Evolutionary conservation across 2,113 vertebrate species (phyloP).

Genomic region (Paratilapia polleni): DNA sequence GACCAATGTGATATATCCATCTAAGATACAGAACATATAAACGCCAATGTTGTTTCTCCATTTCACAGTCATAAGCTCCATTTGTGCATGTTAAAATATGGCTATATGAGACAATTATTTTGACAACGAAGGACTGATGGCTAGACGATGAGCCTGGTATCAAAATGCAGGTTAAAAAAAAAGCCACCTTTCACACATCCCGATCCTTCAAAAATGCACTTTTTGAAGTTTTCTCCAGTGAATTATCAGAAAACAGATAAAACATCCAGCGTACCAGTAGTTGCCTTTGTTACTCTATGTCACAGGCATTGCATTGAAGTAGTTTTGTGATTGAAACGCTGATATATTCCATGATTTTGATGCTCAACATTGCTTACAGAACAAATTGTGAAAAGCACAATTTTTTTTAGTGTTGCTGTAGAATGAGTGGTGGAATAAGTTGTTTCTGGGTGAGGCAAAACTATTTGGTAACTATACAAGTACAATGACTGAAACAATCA

Average conservation of each 20-base stretch:
- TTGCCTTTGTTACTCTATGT: rapidly evolving
- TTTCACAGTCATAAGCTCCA: background rate
- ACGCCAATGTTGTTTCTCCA: background rate
- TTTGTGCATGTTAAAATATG: background rate
- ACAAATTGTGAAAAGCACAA: background rate
- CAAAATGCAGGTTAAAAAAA: background rate
- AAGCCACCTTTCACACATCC: rapidly evolving
- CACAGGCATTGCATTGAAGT: background rate
- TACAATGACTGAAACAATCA: background rate
- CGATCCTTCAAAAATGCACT: background rate
- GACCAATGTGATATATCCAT: too few relatives aligned
- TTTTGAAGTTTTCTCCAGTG: background rate
- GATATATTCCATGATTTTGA: background rate
- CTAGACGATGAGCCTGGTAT: too few relatives aligned
- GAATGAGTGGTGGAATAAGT: background rate
- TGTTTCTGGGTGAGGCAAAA: background rate
- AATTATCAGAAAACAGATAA: background rate
- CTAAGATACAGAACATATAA: too few relatives aligned
- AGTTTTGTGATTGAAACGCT: too few relatives aligned
- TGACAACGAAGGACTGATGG: too few relatives aligned
- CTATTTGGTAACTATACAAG: background rate
- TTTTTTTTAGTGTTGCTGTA: too few relatives aligned
- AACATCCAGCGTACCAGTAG: background rate
- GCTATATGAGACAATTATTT: background rate
- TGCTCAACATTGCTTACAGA: background rate